A percentile compares a stretch with the other conserved stretches of the same genome.
These are phyloP conservation scores for Microcebus griseorufus DNA, from an alignment of 2,113 vertebrate genomes.

Conservation along the genomic window DNA sequence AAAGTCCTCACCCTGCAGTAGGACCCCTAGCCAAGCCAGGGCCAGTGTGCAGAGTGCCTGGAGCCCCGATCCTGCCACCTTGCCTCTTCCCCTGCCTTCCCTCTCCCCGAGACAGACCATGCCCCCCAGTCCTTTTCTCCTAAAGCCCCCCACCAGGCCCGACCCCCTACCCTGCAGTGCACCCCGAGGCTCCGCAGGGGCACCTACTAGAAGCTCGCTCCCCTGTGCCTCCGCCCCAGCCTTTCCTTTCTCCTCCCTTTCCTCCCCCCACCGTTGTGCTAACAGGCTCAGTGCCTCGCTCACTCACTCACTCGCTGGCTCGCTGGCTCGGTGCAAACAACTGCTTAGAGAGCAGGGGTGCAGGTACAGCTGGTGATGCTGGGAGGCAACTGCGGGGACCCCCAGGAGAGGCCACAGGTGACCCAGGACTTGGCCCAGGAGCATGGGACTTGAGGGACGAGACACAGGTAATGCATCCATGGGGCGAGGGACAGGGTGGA, in stretches of 20 bases:
- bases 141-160: neutral
- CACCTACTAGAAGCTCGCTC: accelerated
- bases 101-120: neutral
- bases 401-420: neutral
- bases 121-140: accelerated
- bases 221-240: neutral
- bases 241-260: neutral
- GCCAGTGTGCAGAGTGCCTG: neutral
- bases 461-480: constrained; percentile 21
- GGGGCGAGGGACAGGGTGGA: neutral
- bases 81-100: accelerated
- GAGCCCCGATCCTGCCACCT: neutral
- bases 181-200: no score
- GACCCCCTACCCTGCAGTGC: neutral
- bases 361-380: neutral
- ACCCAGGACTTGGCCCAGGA: neutral
- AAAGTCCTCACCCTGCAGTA: neutral
- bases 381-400: neutral
- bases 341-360: neutral
- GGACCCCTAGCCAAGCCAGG: neutral
- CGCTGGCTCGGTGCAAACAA: neutral
- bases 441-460: neutral
- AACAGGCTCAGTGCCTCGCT: neutral
- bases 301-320: no score
- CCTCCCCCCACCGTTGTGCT: accelerated